Percentiles rank a stretch among this genome's conserved stretches.
Evolutionary conservation across 2,888 invertebrate genomes (phyloP).

Genomic region (Drosophila ezoana): DNA sequence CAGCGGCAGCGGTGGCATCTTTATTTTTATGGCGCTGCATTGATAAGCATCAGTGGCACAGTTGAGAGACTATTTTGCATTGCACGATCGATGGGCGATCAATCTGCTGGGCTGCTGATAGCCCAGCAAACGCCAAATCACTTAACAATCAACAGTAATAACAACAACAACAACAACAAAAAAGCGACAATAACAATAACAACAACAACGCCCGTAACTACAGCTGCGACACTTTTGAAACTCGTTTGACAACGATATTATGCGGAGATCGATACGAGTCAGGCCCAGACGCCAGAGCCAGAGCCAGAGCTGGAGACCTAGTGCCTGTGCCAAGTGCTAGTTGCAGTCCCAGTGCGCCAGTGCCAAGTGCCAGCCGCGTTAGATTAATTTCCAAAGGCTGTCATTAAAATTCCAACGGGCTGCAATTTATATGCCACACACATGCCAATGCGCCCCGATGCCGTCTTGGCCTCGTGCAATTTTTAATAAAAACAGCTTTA

Average conservation of each 20-base stretch:
- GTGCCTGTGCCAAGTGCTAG: constrained; percentile 32
- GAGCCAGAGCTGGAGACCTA: constrained; percentile 9
- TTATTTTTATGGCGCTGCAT: constrained; percentile 57
- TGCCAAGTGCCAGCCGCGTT: constrained; percentile 66
- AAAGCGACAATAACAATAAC: background rate
- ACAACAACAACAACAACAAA: constrained; percentile 35
- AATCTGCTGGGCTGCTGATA: constrained; percentile 38
- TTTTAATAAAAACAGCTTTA: constrained; percentile 80
- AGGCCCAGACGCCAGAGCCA: background rate
- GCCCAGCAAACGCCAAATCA: constrained; percentile 65
- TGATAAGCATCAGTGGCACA: constrained; percentile 29
- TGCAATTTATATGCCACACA: constrained; percentile 80
- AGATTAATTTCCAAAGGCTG: constrained; percentile 81
- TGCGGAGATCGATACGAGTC: constrained; percentile 48
- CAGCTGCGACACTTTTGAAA: constrained; percentile 78
- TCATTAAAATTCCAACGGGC: constrained; percentile 78
- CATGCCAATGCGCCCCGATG: constrained; percentile 61
- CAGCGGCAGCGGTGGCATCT: constrained; percentile 66
- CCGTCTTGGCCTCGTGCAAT: constrained; percentile 61
- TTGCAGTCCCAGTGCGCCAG: constrained; percentile 51
- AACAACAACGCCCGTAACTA: constrained; percentile 36
- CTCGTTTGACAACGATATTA: constrained; percentile 73
- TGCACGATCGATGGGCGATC: constrained; percentile 29
- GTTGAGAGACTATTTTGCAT: constrained; percentile 11
- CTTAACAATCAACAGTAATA: constrained; percentile 70